Evolutionary conservation across 2,888 invertebrate genomes (phyloP).

Genomic region (Neoscelio sp.): DNA sequence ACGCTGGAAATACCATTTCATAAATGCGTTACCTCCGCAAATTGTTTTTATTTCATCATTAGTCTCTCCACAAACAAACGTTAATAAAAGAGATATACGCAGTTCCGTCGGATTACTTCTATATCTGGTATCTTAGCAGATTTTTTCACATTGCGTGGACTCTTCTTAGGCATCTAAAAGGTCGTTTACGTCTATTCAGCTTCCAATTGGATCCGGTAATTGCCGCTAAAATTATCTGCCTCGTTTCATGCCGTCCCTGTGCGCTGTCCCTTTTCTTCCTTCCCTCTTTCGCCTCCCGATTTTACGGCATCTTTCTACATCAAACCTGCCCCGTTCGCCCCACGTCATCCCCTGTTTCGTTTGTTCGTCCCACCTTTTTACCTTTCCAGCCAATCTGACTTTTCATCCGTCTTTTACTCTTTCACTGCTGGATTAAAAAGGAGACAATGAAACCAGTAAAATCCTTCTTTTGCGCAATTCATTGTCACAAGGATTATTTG

Average conservation of each 20-base stretch:
- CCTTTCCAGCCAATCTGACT: conserved; percentile 67
- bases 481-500: conserved; percentile 42
- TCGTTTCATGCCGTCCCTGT: conserved; percentile 53
- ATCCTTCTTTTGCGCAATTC: conserved; percentile 43
- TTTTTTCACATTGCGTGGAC: conserved; percentile 37
- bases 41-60: conserved; percentile 22
- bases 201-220: conserved; percentile 77
- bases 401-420: conserved; percentile 35
- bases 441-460: conserved; percentile 47
- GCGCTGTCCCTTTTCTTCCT: conserved; percentile 31
- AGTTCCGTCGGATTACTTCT: conserved; percentile 18
- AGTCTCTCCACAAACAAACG: conserved; percentile 20
- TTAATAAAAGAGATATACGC: conserved; percentile 30
- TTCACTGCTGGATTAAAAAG: conserved; percentile 60
- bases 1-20: conserved; percentile 8
- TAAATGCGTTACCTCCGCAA: conserved; percentile 2
- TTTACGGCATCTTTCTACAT: conserved; percentile 58
- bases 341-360: conserved; percentile 64
- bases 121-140: conserved; percentile 35
- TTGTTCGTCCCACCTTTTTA: conserved; percentile 53
- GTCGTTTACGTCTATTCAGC: conserved; percentile 77
- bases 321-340: conserved; percentile 53
- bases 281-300: conserved; percentile 52
- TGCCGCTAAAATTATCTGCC: conserved; percentile 76
- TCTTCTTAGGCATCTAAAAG: conserved; percentile 66